Conservation (phyloP, 92 coral and sea anemone species). For the Parazoanthus swiftii region DNA sequence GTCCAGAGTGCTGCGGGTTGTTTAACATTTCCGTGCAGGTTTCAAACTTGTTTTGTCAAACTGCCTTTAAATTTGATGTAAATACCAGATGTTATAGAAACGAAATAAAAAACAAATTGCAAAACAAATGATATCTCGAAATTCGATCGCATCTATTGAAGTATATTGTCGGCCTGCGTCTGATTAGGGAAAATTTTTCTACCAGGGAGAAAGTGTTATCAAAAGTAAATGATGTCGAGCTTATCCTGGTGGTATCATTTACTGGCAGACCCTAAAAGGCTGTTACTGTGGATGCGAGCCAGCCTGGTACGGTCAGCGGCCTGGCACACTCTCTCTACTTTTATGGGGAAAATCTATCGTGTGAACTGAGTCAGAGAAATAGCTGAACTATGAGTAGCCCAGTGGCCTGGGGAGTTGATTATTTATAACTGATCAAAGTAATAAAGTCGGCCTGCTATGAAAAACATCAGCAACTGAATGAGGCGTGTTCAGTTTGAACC, state of each 20-base stretch:
- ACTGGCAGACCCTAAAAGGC: not conserved
- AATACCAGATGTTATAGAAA: not conserved
- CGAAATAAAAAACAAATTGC: not conserved
- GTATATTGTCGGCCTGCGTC: not conserved
- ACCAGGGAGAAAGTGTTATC: not conserved
- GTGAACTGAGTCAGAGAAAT: not conserved
- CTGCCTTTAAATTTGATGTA: not conserved
- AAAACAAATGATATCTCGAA: not conserved
- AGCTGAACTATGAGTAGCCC: not conserved
- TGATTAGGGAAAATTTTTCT: not conserved
- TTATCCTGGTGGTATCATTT: too few relatives aligned
- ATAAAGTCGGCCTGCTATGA: too few relatives aligned
- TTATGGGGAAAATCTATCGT: too few relatives aligned
- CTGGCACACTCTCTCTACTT: not conserved
- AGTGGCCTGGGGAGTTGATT: too few relatives aligned
- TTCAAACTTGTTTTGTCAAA: conserved; percentile 6
- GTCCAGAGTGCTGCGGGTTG: not conserved
- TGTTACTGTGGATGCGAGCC: not conserved
- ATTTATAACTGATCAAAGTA: too few relatives aligned
- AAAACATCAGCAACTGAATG: too few relatives aligned
- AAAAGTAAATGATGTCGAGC: not conserved
- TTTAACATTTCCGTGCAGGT: not conserved
- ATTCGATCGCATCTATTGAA: not conserved
- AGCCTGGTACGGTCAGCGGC: not conserved
- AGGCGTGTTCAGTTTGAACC: too few relatives aligned